Evolutionary conservation across 2,888 invertebrate species (phyloP).

Genomic region (Hyppa rectilinea): DNA sequence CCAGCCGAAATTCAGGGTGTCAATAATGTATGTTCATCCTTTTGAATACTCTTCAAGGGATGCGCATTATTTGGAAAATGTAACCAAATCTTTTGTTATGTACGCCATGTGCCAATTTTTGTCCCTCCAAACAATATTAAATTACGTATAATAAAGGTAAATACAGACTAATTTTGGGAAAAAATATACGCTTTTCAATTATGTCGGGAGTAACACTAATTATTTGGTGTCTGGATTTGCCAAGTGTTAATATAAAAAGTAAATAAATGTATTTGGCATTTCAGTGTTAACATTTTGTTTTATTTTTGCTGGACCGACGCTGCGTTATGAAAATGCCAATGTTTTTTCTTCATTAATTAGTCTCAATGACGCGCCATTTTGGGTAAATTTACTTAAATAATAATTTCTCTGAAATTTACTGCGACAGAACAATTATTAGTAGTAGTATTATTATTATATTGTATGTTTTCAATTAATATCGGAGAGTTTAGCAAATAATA

Average conservation of each 20-base stretch:
- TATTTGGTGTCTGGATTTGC: background rate
- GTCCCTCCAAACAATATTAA: background rate
- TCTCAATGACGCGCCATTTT: background rate
- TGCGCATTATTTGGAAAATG: constrained; percentile 29
- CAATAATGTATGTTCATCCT: constrained; percentile 27
- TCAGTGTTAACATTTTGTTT: constrained; percentile 13
- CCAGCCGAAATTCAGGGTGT: constrained; percentile 33
- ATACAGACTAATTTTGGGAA: background rate
- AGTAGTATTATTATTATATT: too few species aligned
- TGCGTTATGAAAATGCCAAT: background rate
- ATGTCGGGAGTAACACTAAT: background rate
- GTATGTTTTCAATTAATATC: constrained; percentile 24
- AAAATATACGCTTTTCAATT: background rate
- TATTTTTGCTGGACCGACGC: constrained; percentile 17
- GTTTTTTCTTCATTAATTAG: background rate
- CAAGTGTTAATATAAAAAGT: background rate
- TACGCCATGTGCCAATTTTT: constrained; percentile 5
- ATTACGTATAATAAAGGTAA: constrained; percentile 1
- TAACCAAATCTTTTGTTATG: constrained; percentile 2
- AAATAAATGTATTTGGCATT: background rate
- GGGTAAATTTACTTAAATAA: background rate
- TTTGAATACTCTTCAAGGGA: constrained; percentile 15
- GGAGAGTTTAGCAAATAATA: constrained; percentile 25
- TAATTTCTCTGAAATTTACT: background rate
- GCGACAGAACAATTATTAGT: too few species aligned